Percentiles rank a stretch among this genome's conserved stretches.
Evolutionary conservation across 2,888 invertebrate species (phyloP).

Genomic region (Thalpophila matura): DNA sequence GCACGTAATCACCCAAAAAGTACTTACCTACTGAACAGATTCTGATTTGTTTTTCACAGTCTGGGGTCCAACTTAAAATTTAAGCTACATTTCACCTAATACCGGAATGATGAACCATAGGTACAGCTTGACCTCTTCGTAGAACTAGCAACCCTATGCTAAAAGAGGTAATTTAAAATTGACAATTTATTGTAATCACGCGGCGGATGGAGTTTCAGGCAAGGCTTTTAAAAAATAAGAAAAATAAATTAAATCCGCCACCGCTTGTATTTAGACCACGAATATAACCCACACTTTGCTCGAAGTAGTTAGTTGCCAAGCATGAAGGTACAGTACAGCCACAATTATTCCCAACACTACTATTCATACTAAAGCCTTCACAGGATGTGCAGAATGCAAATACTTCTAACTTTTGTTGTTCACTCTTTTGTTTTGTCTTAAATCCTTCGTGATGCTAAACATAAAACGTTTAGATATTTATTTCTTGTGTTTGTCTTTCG

Average conservation of each 20-base stretch:
- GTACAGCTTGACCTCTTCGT: too few relatives aligned
- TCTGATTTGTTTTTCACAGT: too few relatives aligned
- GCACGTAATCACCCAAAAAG: too few relatives aligned
- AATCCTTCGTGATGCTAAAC: slow-evolving; percentile 58
- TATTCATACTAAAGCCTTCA: slow-evolving; percentile 72
- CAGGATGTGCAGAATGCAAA: slow-evolving; percentile 81
- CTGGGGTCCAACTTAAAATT: too few relatives aligned
- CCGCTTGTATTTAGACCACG: slow-evolving; percentile 31
- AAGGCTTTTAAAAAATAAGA: too few relatives aligned
- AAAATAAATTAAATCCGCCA: slow-evolving; percentile 23
- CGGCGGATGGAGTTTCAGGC: too few relatives aligned
- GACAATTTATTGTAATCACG: too few relatives aligned
- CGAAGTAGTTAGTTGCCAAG: slow-evolving; percentile 74
- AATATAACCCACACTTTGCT: slow-evolving; percentile 65
- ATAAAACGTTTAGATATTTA: slow-evolving; percentile 56
- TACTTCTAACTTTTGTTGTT: slow-evolving; percentile 68
- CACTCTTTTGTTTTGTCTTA: slow-evolving; percentile 72
- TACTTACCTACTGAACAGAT: too few relatives aligned
- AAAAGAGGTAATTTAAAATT: too few relatives aligned
- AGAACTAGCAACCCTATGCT: too few relatives aligned
- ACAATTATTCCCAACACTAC: slow-evolving; percentile 79
- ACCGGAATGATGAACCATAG: too few relatives aligned
- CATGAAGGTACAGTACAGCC: slow-evolving; percentile 71
- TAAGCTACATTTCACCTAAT: too few relatives aligned
- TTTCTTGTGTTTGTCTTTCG: slow-evolving; percentile 53